Conservation (phyloP, 2,797 vertebrate genomes). For the Anomalospiza imberbis region DNA sequence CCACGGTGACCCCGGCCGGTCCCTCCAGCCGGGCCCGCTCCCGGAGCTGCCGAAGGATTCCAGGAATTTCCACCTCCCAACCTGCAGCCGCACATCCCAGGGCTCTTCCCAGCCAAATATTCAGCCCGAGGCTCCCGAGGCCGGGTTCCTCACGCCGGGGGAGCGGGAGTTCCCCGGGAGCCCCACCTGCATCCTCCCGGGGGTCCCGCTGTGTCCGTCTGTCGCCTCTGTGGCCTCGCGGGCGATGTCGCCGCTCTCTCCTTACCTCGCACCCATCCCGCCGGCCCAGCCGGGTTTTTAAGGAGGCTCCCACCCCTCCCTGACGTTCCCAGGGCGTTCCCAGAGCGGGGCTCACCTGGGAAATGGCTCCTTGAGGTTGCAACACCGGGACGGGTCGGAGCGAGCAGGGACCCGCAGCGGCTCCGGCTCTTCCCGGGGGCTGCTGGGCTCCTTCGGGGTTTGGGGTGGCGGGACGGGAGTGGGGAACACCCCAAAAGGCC, state of each 20-base stretch:
- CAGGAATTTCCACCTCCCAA: background rate
- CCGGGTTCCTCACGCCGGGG: rapidly evolving
- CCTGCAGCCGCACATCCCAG: rapidly evolving
- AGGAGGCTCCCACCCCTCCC: slow-evolving; percentile 37
- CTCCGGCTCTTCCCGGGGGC: background rate
- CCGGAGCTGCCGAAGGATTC: background rate
- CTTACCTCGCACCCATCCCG: slow-evolving; percentile 15
- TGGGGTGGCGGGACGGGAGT: background rate
- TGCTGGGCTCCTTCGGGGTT: too few relatives aligned
- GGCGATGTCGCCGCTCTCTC: background rate
- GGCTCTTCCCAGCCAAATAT: rapidly evolving
- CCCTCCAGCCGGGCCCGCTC: background rate
- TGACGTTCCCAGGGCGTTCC: slow-evolving; percentile 50
- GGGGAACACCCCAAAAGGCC: background rate
- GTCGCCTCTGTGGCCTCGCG: background rate
- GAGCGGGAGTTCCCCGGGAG: background rate
- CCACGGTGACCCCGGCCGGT: too few relatives aligned
- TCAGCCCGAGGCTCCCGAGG: rapidly evolving
- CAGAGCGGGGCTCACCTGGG: background rate
- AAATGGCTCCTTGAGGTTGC: background rate
- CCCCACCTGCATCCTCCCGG: background rate
- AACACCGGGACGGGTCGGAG: background rate
- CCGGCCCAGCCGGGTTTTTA: background rate
- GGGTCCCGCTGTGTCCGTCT: background rate
- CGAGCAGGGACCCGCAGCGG: background rate